These are phyloP conservation scores for Pegoplata infirma DNA, from an alignment of 2,888 invertebrate genomes.

Conservation along the genomic window DNA sequence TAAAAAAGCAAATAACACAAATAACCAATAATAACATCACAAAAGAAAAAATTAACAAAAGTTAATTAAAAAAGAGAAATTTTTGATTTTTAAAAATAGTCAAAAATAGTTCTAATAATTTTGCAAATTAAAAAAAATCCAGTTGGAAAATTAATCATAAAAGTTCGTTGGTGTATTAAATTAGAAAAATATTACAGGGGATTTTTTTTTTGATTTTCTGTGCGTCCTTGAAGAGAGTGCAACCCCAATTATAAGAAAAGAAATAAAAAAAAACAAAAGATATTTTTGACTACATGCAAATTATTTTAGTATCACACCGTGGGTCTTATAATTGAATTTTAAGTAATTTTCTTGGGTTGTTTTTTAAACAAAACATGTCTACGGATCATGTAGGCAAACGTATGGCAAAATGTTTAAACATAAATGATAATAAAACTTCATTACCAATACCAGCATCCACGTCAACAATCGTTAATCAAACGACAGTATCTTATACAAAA, in stretches of 20 bases:
- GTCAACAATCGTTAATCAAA: constrained; percentile 48
- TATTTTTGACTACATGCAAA: neutral
- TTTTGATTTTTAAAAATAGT: neutral
- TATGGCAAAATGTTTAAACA: constrained; percentile 50
- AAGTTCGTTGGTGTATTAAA: neutral
- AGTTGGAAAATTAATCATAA: constrained; percentile 4
- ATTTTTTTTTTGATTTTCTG: neutral
- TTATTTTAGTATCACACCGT: neutral
- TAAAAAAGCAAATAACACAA: constrained; percentile 17
- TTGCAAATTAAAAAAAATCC: neutral
- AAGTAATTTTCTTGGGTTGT: constrained; percentile 2
- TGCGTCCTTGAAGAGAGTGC: constrained; percentile 45
- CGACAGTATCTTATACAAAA: constrained; percentile 25
- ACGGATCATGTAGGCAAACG: constrained; percentile 55
- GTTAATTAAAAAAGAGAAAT: constrained; percentile 5
- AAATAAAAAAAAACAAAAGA: constrained; percentile 2
- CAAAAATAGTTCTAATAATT: neutral
- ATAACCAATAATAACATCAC: constrained; percentile 23
- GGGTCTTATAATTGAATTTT: neutral
- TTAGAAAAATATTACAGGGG: neutral
- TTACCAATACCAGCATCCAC: constrained; percentile 51
- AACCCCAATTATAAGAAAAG: constrained; percentile 7
- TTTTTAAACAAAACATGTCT: constrained; percentile 53
- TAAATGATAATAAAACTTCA: constrained; percentile 43
- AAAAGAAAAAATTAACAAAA: neutral